These are phyloP conservation scores for Tokudaia tokunoshimensis DNA, from an alignment of 2,797 vertebrate species.

Conservation along the genomic window DNA sequence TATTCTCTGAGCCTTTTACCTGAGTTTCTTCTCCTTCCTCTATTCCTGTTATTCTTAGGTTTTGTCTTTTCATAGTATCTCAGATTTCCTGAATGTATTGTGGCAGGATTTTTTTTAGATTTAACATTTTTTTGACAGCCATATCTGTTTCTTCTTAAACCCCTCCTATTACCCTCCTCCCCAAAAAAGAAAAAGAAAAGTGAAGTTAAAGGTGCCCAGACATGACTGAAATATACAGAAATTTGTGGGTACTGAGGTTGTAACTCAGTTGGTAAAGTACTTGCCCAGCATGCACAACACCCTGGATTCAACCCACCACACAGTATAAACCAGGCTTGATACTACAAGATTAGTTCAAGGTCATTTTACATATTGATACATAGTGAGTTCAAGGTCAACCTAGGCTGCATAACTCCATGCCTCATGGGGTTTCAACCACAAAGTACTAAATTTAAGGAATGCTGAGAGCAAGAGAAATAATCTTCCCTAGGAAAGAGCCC, in stretches of 20 bases:
- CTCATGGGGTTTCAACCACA: not conserved
- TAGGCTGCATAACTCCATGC: not conserved
- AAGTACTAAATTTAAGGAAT: not conserved
- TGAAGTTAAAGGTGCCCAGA: conserved; percentile 39
- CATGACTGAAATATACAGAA: not conserved
- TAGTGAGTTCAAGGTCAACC: not conserved
- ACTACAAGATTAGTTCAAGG: not conserved
- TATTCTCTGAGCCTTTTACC: not conserved
- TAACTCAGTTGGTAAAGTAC: not conserved
- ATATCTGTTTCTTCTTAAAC: not conserved
- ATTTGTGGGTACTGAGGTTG: not conserved
- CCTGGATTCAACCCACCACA: not conserved
- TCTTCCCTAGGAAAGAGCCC: not conserved
- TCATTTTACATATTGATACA: not conserved
- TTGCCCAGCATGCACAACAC: rapidly evolving
- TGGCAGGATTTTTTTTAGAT: not conserved
- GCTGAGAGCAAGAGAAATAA: not conserved
- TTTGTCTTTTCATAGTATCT: not conserved
- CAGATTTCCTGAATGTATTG: not conserved
- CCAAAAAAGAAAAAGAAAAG: not conserved
- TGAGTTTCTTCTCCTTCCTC: not conserved
- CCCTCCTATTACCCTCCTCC: no score
- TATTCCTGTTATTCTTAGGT: not conserved
- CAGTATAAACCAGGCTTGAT: not conserved
- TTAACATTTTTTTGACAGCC: not conserved